Evolutionary conservation across 2,113 vertebrate genomes (phyloP).

Genomic region (Stigmatopora argus): DNA sequence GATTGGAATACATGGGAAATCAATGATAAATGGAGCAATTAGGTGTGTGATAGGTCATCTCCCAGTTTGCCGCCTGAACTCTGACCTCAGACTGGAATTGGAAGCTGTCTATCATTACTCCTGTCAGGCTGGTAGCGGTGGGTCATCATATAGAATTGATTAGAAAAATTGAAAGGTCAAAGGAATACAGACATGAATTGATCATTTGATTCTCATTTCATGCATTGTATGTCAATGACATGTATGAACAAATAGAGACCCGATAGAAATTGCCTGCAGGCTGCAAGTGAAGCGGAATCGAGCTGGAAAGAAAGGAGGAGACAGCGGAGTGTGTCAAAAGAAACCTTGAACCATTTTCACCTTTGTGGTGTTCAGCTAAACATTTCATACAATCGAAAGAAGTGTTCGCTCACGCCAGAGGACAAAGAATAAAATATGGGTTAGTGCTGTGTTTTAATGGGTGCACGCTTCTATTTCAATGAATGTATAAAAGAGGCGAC

Average conservation of each 20-base stretch:
- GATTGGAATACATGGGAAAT: slow-evolving; percentile 44
- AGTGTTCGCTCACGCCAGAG: slow-evolving; percentile 14
- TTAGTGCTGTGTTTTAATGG: slow-evolving; percentile 1
- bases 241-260: not conserved
- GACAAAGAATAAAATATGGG: slow-evolving; percentile 35
- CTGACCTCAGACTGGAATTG: slow-evolving; percentile 32
- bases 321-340: slow-evolving; percentile 24
- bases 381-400: slow-evolving; percentile 23
- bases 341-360: slow-evolving; percentile 54
- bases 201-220: not conserved
- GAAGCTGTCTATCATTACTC: slow-evolving; percentile 19
- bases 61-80: slow-evolving; percentile 39
- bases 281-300: slow-evolving; percentile 37
- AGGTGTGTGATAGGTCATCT: slow-evolving; percentile 34
- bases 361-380: slow-evolving; percentile 39
- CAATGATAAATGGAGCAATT: slow-evolving; percentile 41
- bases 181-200: not conserved
- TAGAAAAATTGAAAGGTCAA: slow-evolving; percentile 1
- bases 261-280: slow-evolving; percentile 9
- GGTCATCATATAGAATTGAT: not conserved
- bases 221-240: not conserved
- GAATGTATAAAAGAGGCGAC: not conserved
- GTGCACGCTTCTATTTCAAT: not conserved
- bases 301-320: slow-evolving; percentile 29
- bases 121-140: not conserved